Evolutionary conservation across 1,140 invertebrate genomes (phyloP).

Genomic region (Mya arenaria): DNA sequence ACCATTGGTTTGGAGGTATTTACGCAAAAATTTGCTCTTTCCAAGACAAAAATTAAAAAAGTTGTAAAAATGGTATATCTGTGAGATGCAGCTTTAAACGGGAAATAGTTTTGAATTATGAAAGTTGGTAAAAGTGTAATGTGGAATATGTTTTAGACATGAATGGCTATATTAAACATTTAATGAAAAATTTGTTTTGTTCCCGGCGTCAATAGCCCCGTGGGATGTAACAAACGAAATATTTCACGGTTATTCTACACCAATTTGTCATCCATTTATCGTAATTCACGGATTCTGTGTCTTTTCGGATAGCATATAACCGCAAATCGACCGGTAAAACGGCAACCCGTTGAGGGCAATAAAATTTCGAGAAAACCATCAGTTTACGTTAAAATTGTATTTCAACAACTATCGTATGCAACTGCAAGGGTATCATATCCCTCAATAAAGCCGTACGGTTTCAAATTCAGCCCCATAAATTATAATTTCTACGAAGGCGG

Average conservation of each 20-base stretch:
- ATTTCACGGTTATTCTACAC: neutral
- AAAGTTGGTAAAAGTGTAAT: neutral
- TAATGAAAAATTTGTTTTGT: neutral
- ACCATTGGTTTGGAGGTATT: no score
- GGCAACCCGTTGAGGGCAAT: conserved; percentile 7
- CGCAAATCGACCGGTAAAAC: neutral
- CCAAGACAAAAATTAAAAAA: no score
- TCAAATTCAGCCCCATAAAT: conserved; percentile 35
- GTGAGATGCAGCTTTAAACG: no score
- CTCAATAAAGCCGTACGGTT: conserved; percentile 10
- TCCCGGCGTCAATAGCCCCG: no score
- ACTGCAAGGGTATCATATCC: conserved; percentile 27
- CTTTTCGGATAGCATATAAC: neutral
- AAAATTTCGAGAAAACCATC: conserved; percentile 32
- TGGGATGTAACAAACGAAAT: no score
- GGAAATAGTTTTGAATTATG: no score
- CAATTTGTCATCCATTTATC: conserved; percentile 11
- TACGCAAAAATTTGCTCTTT: no score
- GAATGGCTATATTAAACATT: neutral
- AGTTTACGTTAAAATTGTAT: conserved; percentile 23
- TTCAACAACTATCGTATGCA: conserved; percentile 1
- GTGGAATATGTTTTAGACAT: neutral
- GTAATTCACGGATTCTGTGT: neutral
- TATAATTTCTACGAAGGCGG: conserved; percentile 2
- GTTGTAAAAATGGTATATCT: no score